Base-by-base conservation (phyloP, 2,797 vertebrate species). In the Pangasius macronema region DNA sequence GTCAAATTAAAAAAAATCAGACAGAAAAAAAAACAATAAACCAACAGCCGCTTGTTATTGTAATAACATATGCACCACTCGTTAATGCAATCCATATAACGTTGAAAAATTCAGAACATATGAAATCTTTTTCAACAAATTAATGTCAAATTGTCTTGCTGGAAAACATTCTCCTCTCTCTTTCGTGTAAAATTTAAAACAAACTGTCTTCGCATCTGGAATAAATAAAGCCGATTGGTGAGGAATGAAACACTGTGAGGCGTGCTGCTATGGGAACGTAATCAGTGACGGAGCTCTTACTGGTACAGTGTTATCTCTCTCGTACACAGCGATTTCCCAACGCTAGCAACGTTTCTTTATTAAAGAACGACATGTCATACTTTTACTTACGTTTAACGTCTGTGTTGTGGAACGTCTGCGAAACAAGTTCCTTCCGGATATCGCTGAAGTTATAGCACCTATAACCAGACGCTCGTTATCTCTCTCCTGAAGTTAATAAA, bases 121-220 rank as follows among this genome's bases (percentile, higher is more conserved):
- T 51, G 49, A 77, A 77, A 81, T 81, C 22, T 10, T 81, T 61
- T 81, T 42, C 13, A 39, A 81, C 22, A 39, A 81, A 81, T 81
- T 6, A 61, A 81, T 61, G 55, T 81, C 55, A 81, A 59, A 81
- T 61, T 61, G 77, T 81, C 79, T 16, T 59, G 33, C 13, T 59
- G 79, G 49, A 30, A 79, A 79, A 57, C 53, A 13, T 80, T 36
- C 24, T 42, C 55, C 14, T 81, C 51, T 36, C 51, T 22, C 8
- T 55, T 57, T 57, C 76, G 22, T 55, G 20, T 59, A 55, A 79
- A 36, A 77, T 30, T 53, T 30, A 77, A 11, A 36, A 7, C 77
- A 39, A 51, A 57, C 24, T 49, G 42, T n/a, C 10, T 22, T 42
- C 20, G 4, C 70, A 73, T 84, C 53, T 51, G 82, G 30, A 36